Evolutionary conservation across 2,888 invertebrate species (phyloP).

Genomic region (Sminthurides aquaticus): DNA sequence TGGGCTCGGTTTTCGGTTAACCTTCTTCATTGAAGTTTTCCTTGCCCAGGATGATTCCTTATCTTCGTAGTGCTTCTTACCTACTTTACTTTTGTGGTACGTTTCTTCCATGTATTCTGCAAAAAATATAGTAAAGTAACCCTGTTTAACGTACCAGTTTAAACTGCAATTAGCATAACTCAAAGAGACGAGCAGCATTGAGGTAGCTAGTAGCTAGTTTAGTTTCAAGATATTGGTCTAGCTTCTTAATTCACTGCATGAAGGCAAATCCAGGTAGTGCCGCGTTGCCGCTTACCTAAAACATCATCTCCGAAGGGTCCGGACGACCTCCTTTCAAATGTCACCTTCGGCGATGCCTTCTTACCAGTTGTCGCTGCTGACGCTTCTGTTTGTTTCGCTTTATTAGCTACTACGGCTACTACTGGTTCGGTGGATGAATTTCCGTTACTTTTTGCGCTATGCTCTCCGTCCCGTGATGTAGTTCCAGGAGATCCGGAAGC

Average conservation of each 20-base stretch:
- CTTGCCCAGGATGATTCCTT: conserved; percentile 12
- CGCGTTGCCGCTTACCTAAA: conserved; percentile 10
- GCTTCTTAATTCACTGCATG: too few species aligned
- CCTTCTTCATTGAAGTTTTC: background rate
- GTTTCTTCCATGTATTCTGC: conserved; percentile 11
- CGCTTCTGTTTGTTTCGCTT: background rate
- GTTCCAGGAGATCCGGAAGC: too few species aligned
- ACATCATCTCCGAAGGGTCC: conserved; percentile 16
- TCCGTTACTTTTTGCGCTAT: background rate
- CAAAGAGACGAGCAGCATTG: too few species aligned
- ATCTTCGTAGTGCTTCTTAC: conserved; percentile 6
- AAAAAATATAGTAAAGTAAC: background rate
- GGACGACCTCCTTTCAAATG: conserved; percentile 2
- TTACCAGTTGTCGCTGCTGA: background rate
- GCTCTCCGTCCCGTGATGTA: background rate
- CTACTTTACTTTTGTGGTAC: background rate
- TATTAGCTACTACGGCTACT: background rate
- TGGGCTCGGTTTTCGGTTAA: background rate
- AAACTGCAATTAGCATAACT: too few species aligned
- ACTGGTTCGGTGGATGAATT: background rate
- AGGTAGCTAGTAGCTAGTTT: too few species aligned
- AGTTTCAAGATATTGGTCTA: too few species aligned
- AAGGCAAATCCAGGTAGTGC: too few species aligned
- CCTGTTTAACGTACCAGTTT: too few species aligned
- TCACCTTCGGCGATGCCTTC: background rate